Conservation (phyloP, 2,888 invertebrate species). For the Teleiodes luculella region DNA sequence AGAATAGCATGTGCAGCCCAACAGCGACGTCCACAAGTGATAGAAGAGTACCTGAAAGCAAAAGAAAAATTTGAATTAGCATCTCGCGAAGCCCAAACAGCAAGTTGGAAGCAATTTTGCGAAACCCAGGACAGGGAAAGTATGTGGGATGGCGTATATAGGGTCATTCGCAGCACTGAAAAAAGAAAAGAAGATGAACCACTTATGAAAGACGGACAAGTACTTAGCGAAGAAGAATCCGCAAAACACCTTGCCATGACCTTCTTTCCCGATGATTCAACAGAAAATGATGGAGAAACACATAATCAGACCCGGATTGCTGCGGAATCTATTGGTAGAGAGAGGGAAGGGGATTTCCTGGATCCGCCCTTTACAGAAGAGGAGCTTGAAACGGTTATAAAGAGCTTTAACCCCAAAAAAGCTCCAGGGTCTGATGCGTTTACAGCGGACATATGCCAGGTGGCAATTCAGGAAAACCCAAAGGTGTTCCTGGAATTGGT, state of each 20-base stretch:
- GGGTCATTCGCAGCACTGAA: slow-evolving; percentile 10
- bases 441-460: slow-evolving; percentile 12
- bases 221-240: too few species aligned
- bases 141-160: slow-evolving; percentile 14
- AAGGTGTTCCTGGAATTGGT: neutral
- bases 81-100: neutral
- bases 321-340: too few species aligned
- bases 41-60: slow-evolving; percentile 14
- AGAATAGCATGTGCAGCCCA: slow-evolving; percentile 11
- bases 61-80: slow-evolving; percentile 4
- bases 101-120: slow-evolving; percentile 15
- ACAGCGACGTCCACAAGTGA: neutral
- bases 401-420: slow-evolving; percentile 15
- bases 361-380: neutral
- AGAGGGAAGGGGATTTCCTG: neutral
- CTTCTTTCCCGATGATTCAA: too few species aligned
- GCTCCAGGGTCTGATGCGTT: slow-evolving; percentile 17
- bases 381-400: slow-evolving; percentile 1
- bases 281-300: too few species aligned
- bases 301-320: too few species aligned
- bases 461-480: neutral
- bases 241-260: too few species aligned
- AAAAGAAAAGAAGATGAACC: neutral
- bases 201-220: neutral
- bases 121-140: neutral